Conservation (phyloP, 2,113 vertebrate genomes). For the Nycticryphes semicollaris region DNA sequence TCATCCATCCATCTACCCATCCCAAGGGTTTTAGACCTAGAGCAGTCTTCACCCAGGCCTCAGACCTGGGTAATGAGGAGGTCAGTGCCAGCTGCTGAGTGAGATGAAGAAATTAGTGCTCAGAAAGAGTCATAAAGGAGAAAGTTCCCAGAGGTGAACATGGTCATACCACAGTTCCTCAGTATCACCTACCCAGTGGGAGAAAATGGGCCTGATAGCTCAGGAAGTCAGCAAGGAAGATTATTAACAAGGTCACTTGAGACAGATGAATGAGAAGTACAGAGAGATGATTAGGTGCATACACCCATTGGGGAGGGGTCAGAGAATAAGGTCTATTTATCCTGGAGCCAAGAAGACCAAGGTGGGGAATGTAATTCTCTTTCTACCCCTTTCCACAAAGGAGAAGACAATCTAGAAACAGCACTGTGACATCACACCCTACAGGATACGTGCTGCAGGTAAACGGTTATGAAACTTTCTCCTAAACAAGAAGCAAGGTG, state of each 20-base stretch:
- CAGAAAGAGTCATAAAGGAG: background rate
- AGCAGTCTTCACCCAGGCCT: background rate
- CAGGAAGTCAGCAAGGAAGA: background rate
- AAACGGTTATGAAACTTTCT: background rate
- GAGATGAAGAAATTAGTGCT: accelerated
- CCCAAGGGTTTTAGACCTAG: background rate
- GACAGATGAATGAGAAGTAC: background rate
- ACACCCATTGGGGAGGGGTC: background rate
- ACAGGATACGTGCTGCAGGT: background rate
- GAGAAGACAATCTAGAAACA: background rate
- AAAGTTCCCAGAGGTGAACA: background rate
- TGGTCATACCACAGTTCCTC: background rate
- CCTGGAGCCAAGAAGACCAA: background rate
- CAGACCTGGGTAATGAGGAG: background rate
- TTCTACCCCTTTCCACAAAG: accelerated
- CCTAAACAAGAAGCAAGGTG: background rate
- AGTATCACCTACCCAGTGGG: background rate
- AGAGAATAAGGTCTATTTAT: background rate
- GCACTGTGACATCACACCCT: accelerated
- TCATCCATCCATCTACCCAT: background rate
- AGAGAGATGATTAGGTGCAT: background rate
- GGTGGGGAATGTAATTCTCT: background rate
- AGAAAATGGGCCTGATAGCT: background rate
- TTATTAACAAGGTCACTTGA: background rate
- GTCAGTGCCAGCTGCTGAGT: background rate